Conservation (phyloP, 2,888 invertebrate genomes). For the Morpho deidamia region DNA sequence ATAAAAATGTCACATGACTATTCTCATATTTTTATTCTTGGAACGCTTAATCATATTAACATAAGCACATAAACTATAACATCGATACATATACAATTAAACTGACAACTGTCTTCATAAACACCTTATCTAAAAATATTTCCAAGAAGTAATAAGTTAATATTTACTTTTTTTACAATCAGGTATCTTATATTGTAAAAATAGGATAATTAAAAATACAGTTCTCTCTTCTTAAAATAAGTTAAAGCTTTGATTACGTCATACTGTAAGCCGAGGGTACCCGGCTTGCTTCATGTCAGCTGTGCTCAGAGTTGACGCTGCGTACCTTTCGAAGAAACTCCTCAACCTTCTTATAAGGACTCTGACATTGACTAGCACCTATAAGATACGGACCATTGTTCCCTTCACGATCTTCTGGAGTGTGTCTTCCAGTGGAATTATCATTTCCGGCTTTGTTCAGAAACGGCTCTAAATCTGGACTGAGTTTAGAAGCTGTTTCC, state of each 20-base stretch:
- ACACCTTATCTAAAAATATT: slow-evolving; percentile 17
- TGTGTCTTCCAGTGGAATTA: slow-evolving; percentile 55
- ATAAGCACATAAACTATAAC: neutral
- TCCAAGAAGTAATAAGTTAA: neutral
- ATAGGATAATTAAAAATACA: neutral
- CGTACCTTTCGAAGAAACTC: slow-evolving; percentile 62
- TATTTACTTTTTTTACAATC: neutral
- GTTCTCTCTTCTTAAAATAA: slow-evolving; percentile 19
- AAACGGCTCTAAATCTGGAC: slow-evolving; percentile 62
- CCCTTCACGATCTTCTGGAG: slow-evolving; percentile 58
- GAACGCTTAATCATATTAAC: neutral
- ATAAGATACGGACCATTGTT: slow-evolving; percentile 62
- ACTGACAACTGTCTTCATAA: neutral
- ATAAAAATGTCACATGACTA: too few relatives aligned
- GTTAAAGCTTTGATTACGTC: slow-evolving; percentile 42
- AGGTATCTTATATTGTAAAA: neutral
- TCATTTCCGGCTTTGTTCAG: slow-evolving; percentile 46
- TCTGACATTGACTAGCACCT: slow-evolving; percentile 55
- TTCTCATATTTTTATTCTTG: too few relatives aligned
- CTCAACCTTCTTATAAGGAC: slow-evolving; percentile 65
- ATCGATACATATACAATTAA: neutral
- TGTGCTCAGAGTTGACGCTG: slow-evolving; percentile 60
- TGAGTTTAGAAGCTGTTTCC: slow-evolving; percentile 30
- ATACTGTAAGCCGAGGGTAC: slow-evolving; percentile 55
- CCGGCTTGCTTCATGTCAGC: slow-evolving; percentile 72